Evolutionary conservation across 2,797 vertebrate species (phyloP).

Genomic region (Semotilus atromaculatus): DNA sequence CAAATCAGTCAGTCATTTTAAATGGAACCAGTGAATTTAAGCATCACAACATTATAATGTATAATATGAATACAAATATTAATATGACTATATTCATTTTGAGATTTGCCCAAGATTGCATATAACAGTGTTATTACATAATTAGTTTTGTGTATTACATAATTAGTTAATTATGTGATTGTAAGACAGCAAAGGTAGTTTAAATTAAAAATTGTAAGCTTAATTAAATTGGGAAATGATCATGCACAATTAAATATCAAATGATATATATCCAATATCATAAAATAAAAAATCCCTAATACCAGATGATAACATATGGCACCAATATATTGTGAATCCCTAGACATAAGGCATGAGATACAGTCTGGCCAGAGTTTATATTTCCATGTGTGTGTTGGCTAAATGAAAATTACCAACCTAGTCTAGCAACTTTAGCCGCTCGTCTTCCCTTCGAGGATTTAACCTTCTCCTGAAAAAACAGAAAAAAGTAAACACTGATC

Average conservation of each 20-base stretch:
- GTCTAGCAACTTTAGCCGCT: conserved; percentile 86
- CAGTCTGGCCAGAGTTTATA: not conserved
- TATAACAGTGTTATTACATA: not conserved
- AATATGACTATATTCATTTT: not conserved
- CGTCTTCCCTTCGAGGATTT: conserved; percentile 86
- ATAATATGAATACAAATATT: not conserved
- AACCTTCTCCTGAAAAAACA: conserved; percentile 83
- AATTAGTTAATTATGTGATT: not conserved
- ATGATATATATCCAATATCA: not conserved
- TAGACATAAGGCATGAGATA: not conserved
- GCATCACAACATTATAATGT: not conserved
- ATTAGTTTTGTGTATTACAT: not conserved
- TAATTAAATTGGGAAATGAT: not conserved
- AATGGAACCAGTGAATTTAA: not conserved
- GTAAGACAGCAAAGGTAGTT: not conserved
- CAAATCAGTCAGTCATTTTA: no score
- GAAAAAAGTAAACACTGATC: conserved; percentile 1
- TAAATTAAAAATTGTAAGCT: not conserved
- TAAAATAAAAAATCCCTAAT: not conserved
- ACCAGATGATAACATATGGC: not conserved
- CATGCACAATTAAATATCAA: not conserved
- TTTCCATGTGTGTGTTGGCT: not conserved
- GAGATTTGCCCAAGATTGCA: not conserved
- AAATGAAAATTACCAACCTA: conserved; percentile 73
- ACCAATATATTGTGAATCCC: not conserved